A percentile compares a stretch with the other conserved stretches of the same genome.
Evolutionary conservation across 2,797 vertebrate species (phyloP).

Genomic region (Muscicapa striata): DNA sequence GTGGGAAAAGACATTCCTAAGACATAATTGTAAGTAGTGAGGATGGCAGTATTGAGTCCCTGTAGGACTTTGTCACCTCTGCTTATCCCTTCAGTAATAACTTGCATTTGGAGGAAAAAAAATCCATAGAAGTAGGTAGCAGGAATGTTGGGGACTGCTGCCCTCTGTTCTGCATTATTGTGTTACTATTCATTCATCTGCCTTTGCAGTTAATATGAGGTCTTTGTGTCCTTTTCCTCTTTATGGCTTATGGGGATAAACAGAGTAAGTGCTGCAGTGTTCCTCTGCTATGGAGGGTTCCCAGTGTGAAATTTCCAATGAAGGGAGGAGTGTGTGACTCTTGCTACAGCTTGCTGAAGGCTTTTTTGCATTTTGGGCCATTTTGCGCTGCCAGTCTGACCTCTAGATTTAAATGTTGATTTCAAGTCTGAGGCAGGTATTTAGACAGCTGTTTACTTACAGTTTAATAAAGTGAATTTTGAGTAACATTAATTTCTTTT

Average conservation of each 20-base stretch:
- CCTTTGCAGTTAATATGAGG: neutral
- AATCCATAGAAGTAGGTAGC: neutral
- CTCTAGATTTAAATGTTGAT: neutral
- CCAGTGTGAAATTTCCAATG: fast-evolving
- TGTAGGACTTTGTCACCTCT: neutral
- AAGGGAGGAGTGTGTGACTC: neutral
- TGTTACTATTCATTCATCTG: neutral
- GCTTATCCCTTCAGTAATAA: neutral
- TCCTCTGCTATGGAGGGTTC: neutral
- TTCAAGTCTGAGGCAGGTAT: neutral
- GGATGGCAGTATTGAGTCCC: neutral
- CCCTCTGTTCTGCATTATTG: neutral
- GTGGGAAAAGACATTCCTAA: slow-evolving; percentile 13
- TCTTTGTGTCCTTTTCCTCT: neutral
- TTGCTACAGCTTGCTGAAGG: neutral
- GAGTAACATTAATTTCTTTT: neutral
- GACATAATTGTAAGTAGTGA: neutral
- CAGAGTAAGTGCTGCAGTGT: neutral
- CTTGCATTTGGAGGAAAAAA: neutral
- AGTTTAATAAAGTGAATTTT: neutral
- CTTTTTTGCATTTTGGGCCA: neutral
- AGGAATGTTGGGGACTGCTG: neutral
- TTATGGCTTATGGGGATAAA: neutral
- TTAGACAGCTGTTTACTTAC: neutral
- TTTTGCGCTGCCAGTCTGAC: neutral